Evolutionary conservation across 2,113 vertebrate genomes (phyloP).

Genomic region (Lycaon pictus): DNA sequence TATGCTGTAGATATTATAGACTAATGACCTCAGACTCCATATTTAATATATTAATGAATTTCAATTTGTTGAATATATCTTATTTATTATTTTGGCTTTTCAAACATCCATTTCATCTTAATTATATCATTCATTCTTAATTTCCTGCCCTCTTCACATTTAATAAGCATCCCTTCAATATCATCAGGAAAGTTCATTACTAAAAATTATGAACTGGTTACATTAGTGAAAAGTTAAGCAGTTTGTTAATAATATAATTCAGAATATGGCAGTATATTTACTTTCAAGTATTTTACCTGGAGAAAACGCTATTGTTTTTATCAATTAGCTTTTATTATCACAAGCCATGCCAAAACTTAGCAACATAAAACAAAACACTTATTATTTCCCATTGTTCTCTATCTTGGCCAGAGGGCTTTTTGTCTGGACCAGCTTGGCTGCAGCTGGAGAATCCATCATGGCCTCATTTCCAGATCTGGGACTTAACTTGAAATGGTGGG

Average conservation of each 20-base stretch:
- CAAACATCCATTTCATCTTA: background rate
- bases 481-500: background rate
- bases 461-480: background rate
- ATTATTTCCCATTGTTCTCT: background rate
- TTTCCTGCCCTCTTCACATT: background rate
- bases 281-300: background rate
- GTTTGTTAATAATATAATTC: background rate
- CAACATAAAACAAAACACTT: background rate
- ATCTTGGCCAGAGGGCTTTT: background rate
- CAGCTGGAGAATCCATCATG: background rate
- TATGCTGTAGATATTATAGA: background rate
- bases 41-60: background rate
- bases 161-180: background rate
- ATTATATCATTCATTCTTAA: background rate
- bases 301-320: background rate
- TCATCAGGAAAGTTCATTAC: background rate
- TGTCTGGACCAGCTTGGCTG: no score
- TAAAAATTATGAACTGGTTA: background rate
- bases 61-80: background rate
- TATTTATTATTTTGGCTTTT: background rate
- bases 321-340: background rate
- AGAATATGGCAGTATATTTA: background rate
- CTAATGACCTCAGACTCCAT: background rate
- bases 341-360: background rate
- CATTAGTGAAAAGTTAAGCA: background rate